Evolutionary conservation across 1,140 invertebrate genomes (phyloP).

Genomic region (Drosophila oshimai): DNA sequence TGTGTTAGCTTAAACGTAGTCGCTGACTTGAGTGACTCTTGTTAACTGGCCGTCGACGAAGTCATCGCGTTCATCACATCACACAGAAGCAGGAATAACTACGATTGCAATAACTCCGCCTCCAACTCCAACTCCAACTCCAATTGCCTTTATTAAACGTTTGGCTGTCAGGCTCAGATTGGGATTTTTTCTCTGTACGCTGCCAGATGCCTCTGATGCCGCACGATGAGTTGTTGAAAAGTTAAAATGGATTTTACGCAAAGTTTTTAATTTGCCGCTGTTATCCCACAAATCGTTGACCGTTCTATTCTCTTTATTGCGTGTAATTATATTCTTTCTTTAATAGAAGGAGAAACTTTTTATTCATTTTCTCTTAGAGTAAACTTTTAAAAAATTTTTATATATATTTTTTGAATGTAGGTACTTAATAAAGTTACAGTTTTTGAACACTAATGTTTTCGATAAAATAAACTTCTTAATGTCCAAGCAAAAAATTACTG

Average conservation of each 20-base stretch:
- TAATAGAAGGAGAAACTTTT: not conserved
- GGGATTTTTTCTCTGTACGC: constrained; percentile 25
- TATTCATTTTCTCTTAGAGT: not conserved
- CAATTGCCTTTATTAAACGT: constrained; percentile 70
- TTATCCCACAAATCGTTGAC: constrained; percentile 39
- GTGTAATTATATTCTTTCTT: constrained; percentile 31
- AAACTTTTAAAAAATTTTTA: too few species aligned
- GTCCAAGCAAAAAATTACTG: too few species aligned
- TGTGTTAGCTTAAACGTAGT: constrained; percentile 31
- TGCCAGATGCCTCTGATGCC: constrained; percentile 31
- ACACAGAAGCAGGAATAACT: constrained; percentile 42
- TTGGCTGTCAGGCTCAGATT: constrained; percentile 74
- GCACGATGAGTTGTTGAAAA: constrained; percentile 71
- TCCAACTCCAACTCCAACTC: constrained; percentile 2
- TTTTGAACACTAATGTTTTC: too few species aligned
- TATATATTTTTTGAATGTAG: too few species aligned
- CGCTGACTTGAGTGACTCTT: constrained; percentile 24
- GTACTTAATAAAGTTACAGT: not conserved
- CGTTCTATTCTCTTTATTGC: constrained; percentile 19
- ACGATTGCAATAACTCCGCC: constrained; percentile 6
- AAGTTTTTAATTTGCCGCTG: constrained; percentile 48
- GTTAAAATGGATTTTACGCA: constrained; percentile 75
- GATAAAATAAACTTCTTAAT: too few species aligned
- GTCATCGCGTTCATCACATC: constrained; percentile 48
- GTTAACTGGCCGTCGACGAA: constrained; percentile 41